Evolutionary conservation across 2,797 vertebrate species (phyloP), one percentile per base, ranked within the genome.

Genomic region (Darevskia nairensis): DNA sequence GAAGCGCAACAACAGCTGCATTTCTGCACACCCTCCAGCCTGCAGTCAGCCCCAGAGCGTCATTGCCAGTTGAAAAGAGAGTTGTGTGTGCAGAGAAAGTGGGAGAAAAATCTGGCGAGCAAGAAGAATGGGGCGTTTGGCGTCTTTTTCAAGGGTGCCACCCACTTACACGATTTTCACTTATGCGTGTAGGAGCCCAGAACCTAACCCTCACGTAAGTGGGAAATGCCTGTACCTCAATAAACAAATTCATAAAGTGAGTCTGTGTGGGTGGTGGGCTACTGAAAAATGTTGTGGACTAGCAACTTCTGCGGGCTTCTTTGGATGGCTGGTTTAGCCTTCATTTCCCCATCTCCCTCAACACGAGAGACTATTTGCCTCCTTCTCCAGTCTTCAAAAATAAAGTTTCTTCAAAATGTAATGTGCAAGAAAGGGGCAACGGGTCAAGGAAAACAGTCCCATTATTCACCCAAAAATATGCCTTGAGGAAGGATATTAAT

Each of bases 391-490:
- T 55, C 55, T 76, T 32, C 29, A 41, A 9, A 89, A 86, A 90
- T 23, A 23, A 2, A 61, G 72, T 89, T 84, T 77, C 79, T 87
- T 90, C 86, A 86, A 90, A 90, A 92, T 0, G 88, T 66, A 78
- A 41, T 83, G 46, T 80, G 86, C 92, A 80, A 59, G 7, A n/a
- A 85, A 82, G 76, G 86, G 88, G 44, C 86, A 87, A 75, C 7
- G 80, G 84, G 77, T 72, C 66, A 29, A 69, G 77, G 80, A 84
- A 92, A 84, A 41, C 46, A 76, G 64, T 81, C 86, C 85, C 92
- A 85, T 92, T 93, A 93, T 89, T 94, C 93, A 87, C 92, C 94
- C 92, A 89, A 90, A 94, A 86, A 90, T 93, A 90, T 39, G 93
- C 93, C 79, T 90, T 72, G 89, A 10, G 85, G 89, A 89, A 89